A percentile compares a stretch with the other conserved stretches of the same genome.
phyloP scores from a whole-genome alignment of 1,140 invertebrate species.

The Drosophila quadrilineata region DNA sequence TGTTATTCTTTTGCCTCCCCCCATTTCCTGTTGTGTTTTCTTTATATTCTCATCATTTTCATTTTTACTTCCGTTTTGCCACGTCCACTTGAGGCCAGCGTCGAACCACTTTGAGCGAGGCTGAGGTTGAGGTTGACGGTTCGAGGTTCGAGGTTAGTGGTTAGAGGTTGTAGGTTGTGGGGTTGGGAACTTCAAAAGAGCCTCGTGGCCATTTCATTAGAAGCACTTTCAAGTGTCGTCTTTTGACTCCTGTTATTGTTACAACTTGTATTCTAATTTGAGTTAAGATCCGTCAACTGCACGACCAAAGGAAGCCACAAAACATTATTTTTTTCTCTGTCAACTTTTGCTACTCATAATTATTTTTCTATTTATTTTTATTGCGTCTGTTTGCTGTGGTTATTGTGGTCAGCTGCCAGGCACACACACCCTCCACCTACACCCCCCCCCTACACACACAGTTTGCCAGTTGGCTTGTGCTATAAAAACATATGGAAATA shows the following conservation, averaged over 20 bases:
- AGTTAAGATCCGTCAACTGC: conserved; percentile 22
- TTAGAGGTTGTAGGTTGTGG: too few relatives aligned
- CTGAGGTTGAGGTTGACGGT: too few relatives aligned
- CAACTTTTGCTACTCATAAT: conserved; percentile 58
- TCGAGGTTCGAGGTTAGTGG: too few relatives aligned
- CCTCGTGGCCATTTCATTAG: conserved; percentile 55
- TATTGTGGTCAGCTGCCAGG: conserved; percentile 42
- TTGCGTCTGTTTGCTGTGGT: conserved; percentile 60
- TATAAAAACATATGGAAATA: conserved; percentile 25
- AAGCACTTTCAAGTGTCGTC: conserved; percentile 39
- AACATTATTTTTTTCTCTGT: conserved; percentile 11
- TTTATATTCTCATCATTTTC: conserved; percentile 76
- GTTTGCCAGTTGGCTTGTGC: conserved; percentile 5
- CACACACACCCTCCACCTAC: background rate
- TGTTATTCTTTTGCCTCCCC: background rate
- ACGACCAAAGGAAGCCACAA: background rate
- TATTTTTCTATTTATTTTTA: conserved; percentile 62
- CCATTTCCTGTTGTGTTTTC: too few relatives aligned
- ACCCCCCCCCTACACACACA: too few relatives aligned
- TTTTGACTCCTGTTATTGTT: conserved; percentile 28
- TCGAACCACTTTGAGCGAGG: too few relatives aligned
- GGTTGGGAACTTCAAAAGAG: conserved; percentile 62
- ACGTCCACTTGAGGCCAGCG: conserved; percentile 38
- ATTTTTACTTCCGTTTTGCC: conserved; percentile 63
- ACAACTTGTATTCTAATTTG: conserved; percentile 47